Conservation (phyloP, 2,797 vertebrate genomes). For the Arrhamphus sclerolepis region DNA sequence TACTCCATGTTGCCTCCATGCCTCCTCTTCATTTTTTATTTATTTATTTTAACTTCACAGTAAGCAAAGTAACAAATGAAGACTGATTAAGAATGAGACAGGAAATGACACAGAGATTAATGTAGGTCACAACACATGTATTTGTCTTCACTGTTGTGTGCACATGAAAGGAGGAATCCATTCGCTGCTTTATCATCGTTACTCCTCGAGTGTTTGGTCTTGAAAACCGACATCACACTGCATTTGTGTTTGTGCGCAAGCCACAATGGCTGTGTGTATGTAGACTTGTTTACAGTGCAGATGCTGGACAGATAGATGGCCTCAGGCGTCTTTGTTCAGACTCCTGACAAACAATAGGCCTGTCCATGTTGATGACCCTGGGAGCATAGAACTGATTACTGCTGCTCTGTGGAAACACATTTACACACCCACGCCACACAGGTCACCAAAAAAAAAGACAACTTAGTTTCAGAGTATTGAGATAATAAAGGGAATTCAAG, state of each 20-base stretch:
- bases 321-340: constrained; percentile 54
- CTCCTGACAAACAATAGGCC: constrained; percentile 63
- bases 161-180: background rate
- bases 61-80: constrained; percentile 2
- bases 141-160: constrained; percentile 4
- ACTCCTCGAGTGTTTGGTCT: constrained; percentile 5
- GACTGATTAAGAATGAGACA: background rate
- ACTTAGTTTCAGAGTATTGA: background rate
- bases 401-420: constrained; percentile 46
- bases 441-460: constrained; percentile 5
- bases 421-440: constrained; percentile 5
- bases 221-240: constrained; percentile 1
- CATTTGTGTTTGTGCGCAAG: constrained; percentile 28
- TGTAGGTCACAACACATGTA: background rate
- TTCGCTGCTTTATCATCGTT: background rate
- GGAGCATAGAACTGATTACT: constrained; percentile 60
- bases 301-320: constrained; percentile 37
- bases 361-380: constrained; percentile 42
- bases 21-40: background rate
- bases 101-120: background rate
- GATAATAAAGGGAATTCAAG: no score
- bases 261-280: constrained; percentile 12
- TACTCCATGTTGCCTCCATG: constrained; percentile 16
- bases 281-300: constrained; percentile 44
- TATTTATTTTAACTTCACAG: background rate